These are phyloP conservation scores for Vespertilio murinus DNA, from an alignment of 2,797 vertebrate genomes.

Conservation along the genomic window DNA sequence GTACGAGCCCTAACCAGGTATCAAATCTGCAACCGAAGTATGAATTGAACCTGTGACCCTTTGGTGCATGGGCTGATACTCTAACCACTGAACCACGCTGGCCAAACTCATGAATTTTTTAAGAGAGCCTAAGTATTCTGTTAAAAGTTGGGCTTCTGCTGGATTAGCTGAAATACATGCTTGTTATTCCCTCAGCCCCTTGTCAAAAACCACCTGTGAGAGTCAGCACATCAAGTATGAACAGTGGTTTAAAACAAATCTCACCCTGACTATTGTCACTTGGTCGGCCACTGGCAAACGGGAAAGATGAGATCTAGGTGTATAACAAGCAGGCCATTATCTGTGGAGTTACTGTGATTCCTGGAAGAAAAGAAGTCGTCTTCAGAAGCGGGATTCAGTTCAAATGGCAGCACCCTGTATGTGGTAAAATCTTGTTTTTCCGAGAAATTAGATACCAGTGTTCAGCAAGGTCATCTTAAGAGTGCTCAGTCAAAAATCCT, in stretches of 20 bases:
- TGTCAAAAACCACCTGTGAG: rapidly evolving
- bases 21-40: too few species aligned
- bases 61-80: too few species aligned
- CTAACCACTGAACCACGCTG: too few species aligned
- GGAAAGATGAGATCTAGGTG: background rate
- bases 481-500: background rate
- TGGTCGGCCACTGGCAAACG: background rate
- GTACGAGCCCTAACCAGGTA: too few species aligned
- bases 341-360: too few species aligned
- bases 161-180: too few species aligned
- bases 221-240: too few species aligned
- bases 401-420: background rate
- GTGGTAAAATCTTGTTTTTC: background rate
- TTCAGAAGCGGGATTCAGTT: background rate
- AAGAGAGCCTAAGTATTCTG: background rate
- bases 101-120: background rate
- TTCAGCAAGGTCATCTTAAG: background rate
- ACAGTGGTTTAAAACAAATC: too few species aligned
- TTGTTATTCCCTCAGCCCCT: background rate
- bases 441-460: background rate
- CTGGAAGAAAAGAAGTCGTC: background rate
- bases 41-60: too few species aligned
- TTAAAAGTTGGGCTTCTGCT: background rate
- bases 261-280: rapidly evolving
- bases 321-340: rapidly evolving